phyloP scores from a whole-genome alignment of 2,888 invertebrate genomes.

The Scaptomyza parva region DNA sequence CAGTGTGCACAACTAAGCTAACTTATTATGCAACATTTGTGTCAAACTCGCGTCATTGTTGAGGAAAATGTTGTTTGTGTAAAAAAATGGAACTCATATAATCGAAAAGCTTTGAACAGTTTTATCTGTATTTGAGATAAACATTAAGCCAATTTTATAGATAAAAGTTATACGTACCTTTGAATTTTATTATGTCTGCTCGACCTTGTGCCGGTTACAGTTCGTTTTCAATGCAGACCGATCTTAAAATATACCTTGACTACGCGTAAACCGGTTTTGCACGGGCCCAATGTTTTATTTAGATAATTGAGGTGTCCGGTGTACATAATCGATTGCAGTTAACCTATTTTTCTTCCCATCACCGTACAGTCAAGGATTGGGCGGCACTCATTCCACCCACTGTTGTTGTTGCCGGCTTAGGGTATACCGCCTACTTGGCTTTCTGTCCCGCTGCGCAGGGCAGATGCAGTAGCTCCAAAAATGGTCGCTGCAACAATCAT shows the following conservation, averaged over 20 bases:
- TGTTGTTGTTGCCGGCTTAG: slow-evolving; percentile 91
- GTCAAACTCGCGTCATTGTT: slow-evolving; percentile 31
- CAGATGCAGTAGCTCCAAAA: slow-evolving; percentile 35
- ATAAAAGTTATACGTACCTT: slow-evolving; percentile 14
- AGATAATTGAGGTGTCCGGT: too few relatives aligned
- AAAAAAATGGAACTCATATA: slow-evolving; percentile 17
- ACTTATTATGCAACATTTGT: slow-evolving; percentile 67
- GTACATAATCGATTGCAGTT: background rate
- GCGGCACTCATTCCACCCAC: slow-evolving; percentile 92
- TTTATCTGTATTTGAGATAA: slow-evolving; percentile 50
- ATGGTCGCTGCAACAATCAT: slow-evolving; percentile 87
- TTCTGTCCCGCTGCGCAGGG: slow-evolving; percentile 88
- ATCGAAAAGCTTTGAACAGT: slow-evolving; percentile 19
- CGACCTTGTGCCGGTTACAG: slow-evolving; percentile 46
- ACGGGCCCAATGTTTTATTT: background rate
- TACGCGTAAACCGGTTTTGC: slow-evolving; percentile 2
- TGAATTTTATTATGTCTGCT: background rate
- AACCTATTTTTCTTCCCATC: background rate
- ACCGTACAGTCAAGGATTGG: slow-evolving; percentile 91
- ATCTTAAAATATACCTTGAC: slow-evolving; percentile 37
- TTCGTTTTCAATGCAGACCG: slow-evolving; percentile 18
- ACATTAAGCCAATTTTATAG: slow-evolving; percentile 35
- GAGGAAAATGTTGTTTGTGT: slow-evolving; percentile 27
- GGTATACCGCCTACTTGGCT: slow-evolving; percentile 92
- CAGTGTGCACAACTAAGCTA: slow-evolving; percentile 21